Evolutionary conservation across 2,888 invertebrate genomes (phyloP).

Genomic region (Xanthorhoe designata): DNA sequence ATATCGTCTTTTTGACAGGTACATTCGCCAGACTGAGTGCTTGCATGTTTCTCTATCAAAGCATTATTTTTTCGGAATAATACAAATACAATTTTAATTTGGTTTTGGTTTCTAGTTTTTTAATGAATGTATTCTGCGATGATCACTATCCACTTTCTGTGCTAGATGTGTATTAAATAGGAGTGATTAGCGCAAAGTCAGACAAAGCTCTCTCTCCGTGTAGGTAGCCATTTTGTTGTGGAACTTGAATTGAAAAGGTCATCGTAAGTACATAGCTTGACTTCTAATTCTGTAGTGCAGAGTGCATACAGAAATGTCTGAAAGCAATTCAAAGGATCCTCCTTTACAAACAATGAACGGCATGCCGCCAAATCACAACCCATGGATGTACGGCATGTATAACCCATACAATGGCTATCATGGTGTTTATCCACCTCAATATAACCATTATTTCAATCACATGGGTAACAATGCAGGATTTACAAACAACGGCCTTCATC

Average conservation of each 20-base stretch:
- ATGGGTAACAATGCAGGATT: slow-evolving; percentile 67
- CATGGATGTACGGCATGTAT: slow-evolving; percentile 79
- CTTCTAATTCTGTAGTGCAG: background rate
- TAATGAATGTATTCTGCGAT: background rate
- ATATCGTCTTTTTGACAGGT: no score
- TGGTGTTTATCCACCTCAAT: slow-evolving; percentile 80
- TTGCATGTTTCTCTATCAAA: background rate
- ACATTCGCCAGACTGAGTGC: no score
- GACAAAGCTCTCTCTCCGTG: background rate
- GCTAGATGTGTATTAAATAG: background rate
- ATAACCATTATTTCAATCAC: slow-evolving; percentile 80
- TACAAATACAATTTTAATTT: no score
- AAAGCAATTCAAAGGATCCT: slow-evolving; percentile 75
- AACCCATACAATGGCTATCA: slow-evolving; percentile 74
- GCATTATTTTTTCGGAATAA: background rate
- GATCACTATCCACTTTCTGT: background rate
- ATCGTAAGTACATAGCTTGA: slow-evolving; percentile 24
- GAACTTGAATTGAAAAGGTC: slow-evolving; percentile 6
- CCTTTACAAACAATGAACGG: slow-evolving; percentile 79
- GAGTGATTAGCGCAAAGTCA: slow-evolving; percentile 2
- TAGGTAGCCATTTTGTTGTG: slow-evolving; percentile 27
- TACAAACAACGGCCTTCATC: slow-evolving; percentile 61
- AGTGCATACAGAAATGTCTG: slow-evolving; percentile 60
- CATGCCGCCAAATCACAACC: slow-evolving; percentile 71
- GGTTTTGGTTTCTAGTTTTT: background rate